A percentile compares a stretch with the other conserved stretches of the same genome.
Evolutionary conservation across 1,140 invertebrate genomes (phyloP).

Genomic region (Bombus waltoni): DNA sequence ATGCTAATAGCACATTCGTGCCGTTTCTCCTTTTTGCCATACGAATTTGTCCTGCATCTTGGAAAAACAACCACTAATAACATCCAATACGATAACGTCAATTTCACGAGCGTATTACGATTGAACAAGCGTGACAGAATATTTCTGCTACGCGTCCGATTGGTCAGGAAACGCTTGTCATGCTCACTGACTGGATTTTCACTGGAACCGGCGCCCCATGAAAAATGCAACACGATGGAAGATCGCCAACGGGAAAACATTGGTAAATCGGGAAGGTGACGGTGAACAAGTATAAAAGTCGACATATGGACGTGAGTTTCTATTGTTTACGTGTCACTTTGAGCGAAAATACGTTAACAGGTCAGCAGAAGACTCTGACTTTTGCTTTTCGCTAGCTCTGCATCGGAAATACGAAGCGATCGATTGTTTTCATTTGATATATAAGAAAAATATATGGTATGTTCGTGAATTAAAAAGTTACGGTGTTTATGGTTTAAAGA

Average conservation of each 20-base stretch:
- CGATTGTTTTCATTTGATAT: background rate
- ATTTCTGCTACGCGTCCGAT: slow-evolving; percentile 2
- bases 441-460: background rate
- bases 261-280: background rate
- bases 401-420: background rate
- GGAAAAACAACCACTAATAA: background rate
- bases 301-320: slow-evolving; percentile 10
- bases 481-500: background rate
- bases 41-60: background rate
- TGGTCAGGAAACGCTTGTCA: slow-evolving; percentile 6
- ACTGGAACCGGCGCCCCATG: slow-evolving; percentile 13
- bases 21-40: no score
- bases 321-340: slow-evolving; percentile 2
- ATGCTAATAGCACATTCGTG: no score
- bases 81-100: background rate
- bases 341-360: background rate
- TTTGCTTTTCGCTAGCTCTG: background rate
- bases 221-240: slow-evolving; percentile 32
- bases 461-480: no score
- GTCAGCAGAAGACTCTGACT: no score
- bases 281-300: slow-evolving; percentile 8
- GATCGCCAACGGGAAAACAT: background rate
- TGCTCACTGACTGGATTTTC: background rate
- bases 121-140: background rate
- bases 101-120: background rate